Percentiles rank a stretch among this genome's conserved stretches.
Evolutionary conservation across 2,797 vertebrate species (phyloP).

Genomic region (Sebastes diploproa): DNA sequence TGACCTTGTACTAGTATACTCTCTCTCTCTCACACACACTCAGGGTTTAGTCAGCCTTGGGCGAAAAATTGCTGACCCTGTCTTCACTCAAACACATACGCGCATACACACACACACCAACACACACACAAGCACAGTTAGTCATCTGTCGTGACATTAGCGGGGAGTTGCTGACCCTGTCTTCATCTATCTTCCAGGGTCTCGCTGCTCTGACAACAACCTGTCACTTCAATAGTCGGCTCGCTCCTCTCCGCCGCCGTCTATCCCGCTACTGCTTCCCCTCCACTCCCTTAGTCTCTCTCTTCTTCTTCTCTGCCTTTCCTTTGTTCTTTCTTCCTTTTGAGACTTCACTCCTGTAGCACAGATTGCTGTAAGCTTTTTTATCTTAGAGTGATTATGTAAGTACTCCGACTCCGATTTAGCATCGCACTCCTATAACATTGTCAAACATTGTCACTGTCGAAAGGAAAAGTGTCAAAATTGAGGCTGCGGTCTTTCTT

Average conservation of each 20-base stretch:
- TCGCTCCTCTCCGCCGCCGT: constrained; percentile 11
- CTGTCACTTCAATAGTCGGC: constrained; percentile 60
- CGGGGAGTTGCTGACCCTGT: constrained; percentile 61
- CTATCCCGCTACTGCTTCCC: background rate
- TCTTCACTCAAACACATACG: constrained; percentile 1
- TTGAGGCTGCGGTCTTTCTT: background rate
- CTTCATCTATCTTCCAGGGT: constrained; percentile 66
- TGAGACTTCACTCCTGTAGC: background rate
- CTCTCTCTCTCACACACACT: background rate
- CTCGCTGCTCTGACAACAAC: constrained; percentile 61
- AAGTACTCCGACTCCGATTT: background rate
- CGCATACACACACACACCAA: background rate
- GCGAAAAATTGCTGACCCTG: constrained; percentile 42
- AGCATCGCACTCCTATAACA: background rate
- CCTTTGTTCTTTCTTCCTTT: background rate
- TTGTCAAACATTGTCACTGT: background rate
- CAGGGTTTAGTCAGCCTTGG: constrained; percentile 33
- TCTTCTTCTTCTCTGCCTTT: background rate
- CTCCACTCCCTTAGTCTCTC: background rate
- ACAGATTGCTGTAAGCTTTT: background rate
- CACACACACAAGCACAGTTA: constrained; percentile 31
- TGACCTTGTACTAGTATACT: constrained; percentile 34
- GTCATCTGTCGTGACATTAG: constrained; percentile 64
- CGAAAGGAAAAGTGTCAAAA: background rate
- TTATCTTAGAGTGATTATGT: background rate